Conservation (phyloP, 2,888 invertebrate genomes). For the Malthinus seriepunctatus region DNA sequence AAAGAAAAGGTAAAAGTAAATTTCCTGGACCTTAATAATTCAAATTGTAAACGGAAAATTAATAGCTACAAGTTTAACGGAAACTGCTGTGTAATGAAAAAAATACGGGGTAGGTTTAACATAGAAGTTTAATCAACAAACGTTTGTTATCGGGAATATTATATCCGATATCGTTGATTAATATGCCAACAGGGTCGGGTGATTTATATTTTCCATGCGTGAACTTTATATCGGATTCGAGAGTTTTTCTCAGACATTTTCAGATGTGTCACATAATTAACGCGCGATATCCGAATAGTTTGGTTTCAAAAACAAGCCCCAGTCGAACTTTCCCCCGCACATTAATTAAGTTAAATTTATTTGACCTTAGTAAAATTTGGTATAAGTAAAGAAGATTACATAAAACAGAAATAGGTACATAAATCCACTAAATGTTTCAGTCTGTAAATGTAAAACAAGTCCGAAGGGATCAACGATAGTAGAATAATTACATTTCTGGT, state of each 20-base stretch:
- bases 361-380: constrained; percentile 10
- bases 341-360: too few species aligned
- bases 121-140: constrained; percentile 22
- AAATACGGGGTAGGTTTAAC: constrained; percentile 20
- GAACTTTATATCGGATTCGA: constrained; percentile 6
- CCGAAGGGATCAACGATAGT: constrained; percentile 35
- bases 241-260: constrained; percentile 3
- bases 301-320: background rate
- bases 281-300: background rate
- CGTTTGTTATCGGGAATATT: constrained; percentile 24
- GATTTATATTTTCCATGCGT: constrained; percentile 24
- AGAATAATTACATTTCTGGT: constrained; percentile 34
- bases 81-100: constrained; percentile 26
- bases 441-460: constrained; percentile 39
- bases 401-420: constrained; percentile 21
- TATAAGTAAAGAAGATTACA: constrained; percentile 20
- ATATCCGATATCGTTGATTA: constrained; percentile 22
- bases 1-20: constrained; percentile 3
- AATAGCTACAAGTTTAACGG: constrained; percentile 25
- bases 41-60: constrained; percentile 13
- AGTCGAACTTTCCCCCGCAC: too few species aligned
- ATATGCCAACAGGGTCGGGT: constrained; percentile 16
- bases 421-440: constrained; percentile 37
- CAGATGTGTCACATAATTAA: constrained; percentile 1
- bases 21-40: constrained; percentile 8